Base-by-base conservation (phyloP, 2,797 vertebrate species). In the Chelidonichthys spinosus region DNA sequence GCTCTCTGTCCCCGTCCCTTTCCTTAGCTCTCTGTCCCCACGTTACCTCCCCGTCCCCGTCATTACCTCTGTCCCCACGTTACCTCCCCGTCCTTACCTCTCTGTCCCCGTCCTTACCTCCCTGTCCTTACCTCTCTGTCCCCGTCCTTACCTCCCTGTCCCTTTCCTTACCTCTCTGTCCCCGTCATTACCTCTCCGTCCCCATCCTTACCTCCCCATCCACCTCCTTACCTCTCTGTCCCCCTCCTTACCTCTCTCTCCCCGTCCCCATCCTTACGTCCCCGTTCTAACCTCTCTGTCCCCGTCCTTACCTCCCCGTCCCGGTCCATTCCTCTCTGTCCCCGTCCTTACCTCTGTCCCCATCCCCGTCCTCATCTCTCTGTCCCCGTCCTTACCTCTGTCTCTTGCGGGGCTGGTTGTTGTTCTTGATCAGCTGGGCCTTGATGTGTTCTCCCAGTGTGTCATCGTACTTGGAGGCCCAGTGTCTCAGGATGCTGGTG, bases 371-470 rank as follows among this genome's bases (percentile, higher is more conserved):
- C 56, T n/a, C 54, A 17, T 9, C 1, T 3, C 13, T 37, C 33
- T 56, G 35, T 35, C 32, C 35, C 6, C 49, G 37, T 60, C 32
- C 71, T 72, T 58, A 98, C 97, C 97, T 98, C 83, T 99, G 97
- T 55, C 97, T 92, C 71, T 98, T 98, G 0, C 97, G 94, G 0
- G 98, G 98, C 46, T 98, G 96, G 92, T 97, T 99, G 94, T 99
- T 99, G 94, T 99, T 99, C 90, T 99, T 99, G 92, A 99, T 99
- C 11, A 99, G 96, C 85, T 99, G 94, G 0, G 97, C 95, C 59
- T 99, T 99, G 91, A 99, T 96, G 90, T 99, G 96, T 54, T 99
- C 98, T 0, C 94, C 96, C 79, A 99, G 91, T 0, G 95, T 93
- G 88, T 99, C 97, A 0, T 99, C 97, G 0, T 98, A 94, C 18